Evolutionary conservation across 1,140 invertebrate species (phyloP).

Genomic region (Leucophenga varia): DNA sequence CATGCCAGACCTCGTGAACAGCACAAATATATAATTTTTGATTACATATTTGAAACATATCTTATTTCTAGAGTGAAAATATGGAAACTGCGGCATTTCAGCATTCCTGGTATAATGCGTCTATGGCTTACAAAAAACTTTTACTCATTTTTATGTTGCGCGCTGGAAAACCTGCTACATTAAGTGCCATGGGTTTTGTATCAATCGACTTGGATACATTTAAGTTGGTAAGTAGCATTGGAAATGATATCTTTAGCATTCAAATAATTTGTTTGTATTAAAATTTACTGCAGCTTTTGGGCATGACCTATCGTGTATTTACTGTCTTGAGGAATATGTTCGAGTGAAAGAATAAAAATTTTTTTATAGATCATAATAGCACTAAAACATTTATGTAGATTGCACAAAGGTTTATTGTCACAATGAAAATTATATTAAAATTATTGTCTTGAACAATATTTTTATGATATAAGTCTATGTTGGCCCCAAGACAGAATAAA

Average conservation of each 20-base stretch:
- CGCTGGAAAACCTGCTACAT: constrained; percentile 19
- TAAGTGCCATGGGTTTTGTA: constrained; percentile 24
- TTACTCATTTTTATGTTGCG: constrained; percentile 21
- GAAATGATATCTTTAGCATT: no score
- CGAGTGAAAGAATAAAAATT: no score
- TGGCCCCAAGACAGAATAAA: no score
- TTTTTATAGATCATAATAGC: no score
- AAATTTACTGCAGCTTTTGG: constrained; percentile 18
- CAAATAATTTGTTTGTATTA: no score
- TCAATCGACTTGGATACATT: constrained; percentile 29
- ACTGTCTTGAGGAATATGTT: no score
- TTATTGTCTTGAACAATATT: no score
- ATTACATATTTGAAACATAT: not conserved
- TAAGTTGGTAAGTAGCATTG: constrained; percentile 17
- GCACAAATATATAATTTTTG: not conserved
- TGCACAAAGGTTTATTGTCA: no score
- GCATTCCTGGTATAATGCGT: constrained; percentile 27
- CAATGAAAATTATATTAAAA: no score
- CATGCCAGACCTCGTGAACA: no score
- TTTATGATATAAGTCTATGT: no score
- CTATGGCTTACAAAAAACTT: constrained; percentile 18
- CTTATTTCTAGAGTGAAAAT: constrained; percentile 16
- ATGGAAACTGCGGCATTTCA: constrained; percentile 22
- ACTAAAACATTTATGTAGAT: no score
- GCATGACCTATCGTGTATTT: constrained; percentile 26